phyloP scores from a whole-genome alignment of 2,113 vertebrate genomes.

The Amazona vittata region DNA sequence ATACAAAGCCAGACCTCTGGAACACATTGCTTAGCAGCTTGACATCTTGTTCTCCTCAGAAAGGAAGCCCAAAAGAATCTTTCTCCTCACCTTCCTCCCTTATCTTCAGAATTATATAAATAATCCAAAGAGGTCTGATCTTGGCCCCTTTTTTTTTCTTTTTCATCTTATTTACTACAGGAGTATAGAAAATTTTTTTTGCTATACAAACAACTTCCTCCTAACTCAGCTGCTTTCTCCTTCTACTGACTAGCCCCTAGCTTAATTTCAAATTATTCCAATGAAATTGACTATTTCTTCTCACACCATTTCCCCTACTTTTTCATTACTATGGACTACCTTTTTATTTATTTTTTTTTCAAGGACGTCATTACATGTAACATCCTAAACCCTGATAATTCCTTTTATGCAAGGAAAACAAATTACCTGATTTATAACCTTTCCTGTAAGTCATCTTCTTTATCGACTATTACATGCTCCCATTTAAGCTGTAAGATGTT shows the following conservation, averaged over 20 bases:
- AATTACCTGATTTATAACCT: background rate
- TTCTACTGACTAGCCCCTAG: background rate
- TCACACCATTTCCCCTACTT: background rate
- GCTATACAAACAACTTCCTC: background rate
- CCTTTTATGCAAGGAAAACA: background rate
- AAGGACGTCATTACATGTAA: background rate
- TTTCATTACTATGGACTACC: background rate
- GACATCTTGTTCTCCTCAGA: background rate
- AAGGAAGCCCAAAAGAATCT: background rate
- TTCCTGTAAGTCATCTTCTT: background rate
- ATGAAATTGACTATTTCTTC: background rate
- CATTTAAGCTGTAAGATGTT: background rate
- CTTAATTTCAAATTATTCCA: background rate
- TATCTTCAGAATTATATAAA: background rate
- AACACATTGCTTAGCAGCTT: background rate
- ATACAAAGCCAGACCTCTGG: background rate
- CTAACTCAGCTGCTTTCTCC: background rate
- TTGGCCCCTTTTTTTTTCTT: background rate
- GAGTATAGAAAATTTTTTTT: background rate
- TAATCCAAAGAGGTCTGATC: background rate
- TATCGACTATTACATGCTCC: background rate
- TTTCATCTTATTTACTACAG: background rate
- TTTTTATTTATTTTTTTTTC: background rate
- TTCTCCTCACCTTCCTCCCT: background rate
- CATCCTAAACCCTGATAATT: background rate